A percentile compares a stretch with the other conserved stretches of the same genome.
phyloP scores from a whole-genome alignment of 2,888 invertebrate species.

The Amblyjoppa proteus region DNA sequence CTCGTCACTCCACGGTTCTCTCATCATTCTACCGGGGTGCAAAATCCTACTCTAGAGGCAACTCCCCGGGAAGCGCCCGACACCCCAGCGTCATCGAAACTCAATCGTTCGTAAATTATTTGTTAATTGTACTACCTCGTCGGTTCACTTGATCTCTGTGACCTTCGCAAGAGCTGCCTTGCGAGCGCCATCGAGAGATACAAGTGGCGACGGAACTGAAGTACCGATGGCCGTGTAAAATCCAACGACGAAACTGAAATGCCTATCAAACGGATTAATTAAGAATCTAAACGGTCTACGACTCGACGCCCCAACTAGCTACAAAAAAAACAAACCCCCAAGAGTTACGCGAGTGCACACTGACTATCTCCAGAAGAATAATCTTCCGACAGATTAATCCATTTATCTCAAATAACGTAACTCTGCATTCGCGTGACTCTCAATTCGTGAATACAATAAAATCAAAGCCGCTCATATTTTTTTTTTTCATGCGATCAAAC shows the following conservation, averaged over 20 bases:
- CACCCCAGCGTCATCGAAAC: background rate
- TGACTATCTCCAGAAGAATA: background rate
- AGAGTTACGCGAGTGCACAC: background rate
- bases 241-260: slow-evolving; percentile 4
- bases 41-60: no score
- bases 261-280: background rate
- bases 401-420: background rate
- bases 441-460: background rate
- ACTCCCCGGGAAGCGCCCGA: no score
- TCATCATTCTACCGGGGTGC: no score
- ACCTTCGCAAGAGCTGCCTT: no score
- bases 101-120: background rate
- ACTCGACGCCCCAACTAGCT: background rate
- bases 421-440: background rate
- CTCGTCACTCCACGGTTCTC: no score
- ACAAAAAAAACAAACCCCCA: background rate
- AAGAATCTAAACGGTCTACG: background rate
- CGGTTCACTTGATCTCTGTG: no score
- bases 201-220: no score
- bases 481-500: background rate
- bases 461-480: background rate
- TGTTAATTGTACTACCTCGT: background rate
- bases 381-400: background rate
- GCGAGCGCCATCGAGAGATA: no score
- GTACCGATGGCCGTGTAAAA: background rate